Conservation (phyloP, 2,888 invertebrate genomes). For the Limnephilus marmoratus region DNA sequence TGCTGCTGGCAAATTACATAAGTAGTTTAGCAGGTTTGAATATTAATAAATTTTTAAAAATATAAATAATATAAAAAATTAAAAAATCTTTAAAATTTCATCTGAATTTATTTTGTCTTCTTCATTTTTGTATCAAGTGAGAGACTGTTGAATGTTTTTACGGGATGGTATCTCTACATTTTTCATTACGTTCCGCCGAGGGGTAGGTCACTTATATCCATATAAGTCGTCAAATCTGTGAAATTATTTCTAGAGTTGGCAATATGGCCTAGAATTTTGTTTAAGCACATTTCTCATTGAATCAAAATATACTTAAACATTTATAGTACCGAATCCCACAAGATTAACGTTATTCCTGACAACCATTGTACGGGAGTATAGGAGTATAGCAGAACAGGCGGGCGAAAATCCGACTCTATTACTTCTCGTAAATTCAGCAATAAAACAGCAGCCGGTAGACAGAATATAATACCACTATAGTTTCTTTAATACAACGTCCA, state of each 20-base stretch:
- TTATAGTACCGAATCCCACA: not conserved
- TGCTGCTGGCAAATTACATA: too few species aligned
- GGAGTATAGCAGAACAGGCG: not conserved
- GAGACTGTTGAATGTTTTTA: too few species aligned
- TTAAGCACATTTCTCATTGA: not conserved
- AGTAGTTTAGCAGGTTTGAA: too few species aligned
- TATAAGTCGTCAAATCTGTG: not conserved
- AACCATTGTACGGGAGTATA: not conserved
- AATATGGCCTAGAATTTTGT: not conserved
- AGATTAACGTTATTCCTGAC: not conserved
- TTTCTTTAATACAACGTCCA: not conserved
- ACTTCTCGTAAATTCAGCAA: conserved; percentile 37
- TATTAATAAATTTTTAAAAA: too few species aligned
- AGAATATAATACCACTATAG: not conserved
- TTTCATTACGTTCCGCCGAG: too few species aligned
- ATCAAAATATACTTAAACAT: not conserved
- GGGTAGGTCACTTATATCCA: not conserved
- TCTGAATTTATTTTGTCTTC: too few species aligned
- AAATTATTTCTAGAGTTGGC: not conserved
- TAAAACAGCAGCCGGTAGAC: conserved; percentile 29
- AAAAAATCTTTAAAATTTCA: too few species aligned
- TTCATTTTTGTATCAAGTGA: too few species aligned
- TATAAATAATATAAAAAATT: too few species aligned
- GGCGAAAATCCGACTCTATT: conserved; percentile 12
- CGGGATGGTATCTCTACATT: not conserved